Evolutionary conservation across 2,113 vertebrate species (phyloP), one percentile per base, ranked within the genome.

Genomic region (Phylloscopus trochiloides): DNA sequence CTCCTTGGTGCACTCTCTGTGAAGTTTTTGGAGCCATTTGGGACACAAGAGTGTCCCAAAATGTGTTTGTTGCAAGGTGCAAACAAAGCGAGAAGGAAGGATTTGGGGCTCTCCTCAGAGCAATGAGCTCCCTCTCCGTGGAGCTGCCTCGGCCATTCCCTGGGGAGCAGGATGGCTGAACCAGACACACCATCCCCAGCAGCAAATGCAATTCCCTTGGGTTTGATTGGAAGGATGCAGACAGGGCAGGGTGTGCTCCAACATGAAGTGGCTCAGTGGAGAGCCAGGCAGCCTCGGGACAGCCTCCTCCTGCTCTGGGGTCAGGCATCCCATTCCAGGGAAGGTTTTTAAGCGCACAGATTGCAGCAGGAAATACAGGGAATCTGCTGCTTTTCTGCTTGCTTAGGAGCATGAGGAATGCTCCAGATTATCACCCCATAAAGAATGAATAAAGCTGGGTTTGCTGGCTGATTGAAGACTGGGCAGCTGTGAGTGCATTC

Each of bases 221-320:
- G 32, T 55, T 38, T 38, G 9, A 4, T 8, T 40, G 42, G 34
- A 54, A 51, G 26, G 55, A 8, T 12, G 2, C 14, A 29, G 74
- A 2, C 32, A 47, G 74, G 65, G 29, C 58, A 74, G 66, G 38
- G 7, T 7, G 38, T 7, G 7, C 51, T 71, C 13, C 9, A 1
- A 34, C 0, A 0, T 9, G 45, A 12, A 6, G 29, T 4, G 34
- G 40, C 47, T 76, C 58, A 17, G 59, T 6, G 32, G 52, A 59
- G 32, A 42, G 38, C 57, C 42, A 9, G 45, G 36, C 0, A 0
- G 36, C 31, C 54, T 50, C 2, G 0, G 7, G 65, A 42, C 73
- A 73, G 36, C 73, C 10, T 63, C 42, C 40, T 65, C 2, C 70
- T n/a, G 36, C 86, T 29, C 55, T 13, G 9, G 63, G 63, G 7